Evolutionary conservation across 2,797 vertebrate species (phyloP), one percentile per base, ranked within the genome.

Genomic region (Chromobotia macracanthus): DNA sequence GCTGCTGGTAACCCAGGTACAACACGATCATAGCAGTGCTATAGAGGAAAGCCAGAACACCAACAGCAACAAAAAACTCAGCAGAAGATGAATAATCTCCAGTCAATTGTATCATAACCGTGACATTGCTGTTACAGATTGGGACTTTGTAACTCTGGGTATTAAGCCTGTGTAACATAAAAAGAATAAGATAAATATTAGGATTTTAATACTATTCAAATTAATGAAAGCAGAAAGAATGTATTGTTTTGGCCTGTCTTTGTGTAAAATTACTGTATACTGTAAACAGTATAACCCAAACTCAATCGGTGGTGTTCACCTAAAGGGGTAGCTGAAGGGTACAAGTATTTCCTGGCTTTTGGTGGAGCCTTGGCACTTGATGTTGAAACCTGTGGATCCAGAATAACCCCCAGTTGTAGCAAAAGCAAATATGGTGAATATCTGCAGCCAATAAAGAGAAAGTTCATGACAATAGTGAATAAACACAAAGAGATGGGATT

Each of bases 371-470:
- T 16, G 1, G 79, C 97, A 99, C 7, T 48, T 63, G 77, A 99
- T 69, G 9, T 85, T 91, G 83, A 94, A 13, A 72, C 60, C 88
- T 1, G 91, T 92, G 72, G 91, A 90, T 25, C 96, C 95, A 3
- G 92, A 93, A 91, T 95, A 98, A 70, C 95, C 95, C 80, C 90
- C 93, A 41, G 94, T 95, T 3, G 95, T 93, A 67, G 96, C 96
- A 80, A 98, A 99, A 80, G 97, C 95, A 83, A 97, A 98, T 89
- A 98, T 95, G 87, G 96, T 90, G 77, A 98, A 98, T 51, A 97
- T 90, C 97, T 98, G 79, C 23, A 64, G 56, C 1, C 69, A 56
- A 28, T 60, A 25, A 41, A 2, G 5, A 74, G n/a, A 75, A 41
- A 60, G 21, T 13, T 51, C 11, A 60, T 58, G n/a, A 75, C 21